Evolutionary conservation across 2,888 invertebrate species (phyloP).

Genomic region (Cryptocephalus primarius): DNA sequence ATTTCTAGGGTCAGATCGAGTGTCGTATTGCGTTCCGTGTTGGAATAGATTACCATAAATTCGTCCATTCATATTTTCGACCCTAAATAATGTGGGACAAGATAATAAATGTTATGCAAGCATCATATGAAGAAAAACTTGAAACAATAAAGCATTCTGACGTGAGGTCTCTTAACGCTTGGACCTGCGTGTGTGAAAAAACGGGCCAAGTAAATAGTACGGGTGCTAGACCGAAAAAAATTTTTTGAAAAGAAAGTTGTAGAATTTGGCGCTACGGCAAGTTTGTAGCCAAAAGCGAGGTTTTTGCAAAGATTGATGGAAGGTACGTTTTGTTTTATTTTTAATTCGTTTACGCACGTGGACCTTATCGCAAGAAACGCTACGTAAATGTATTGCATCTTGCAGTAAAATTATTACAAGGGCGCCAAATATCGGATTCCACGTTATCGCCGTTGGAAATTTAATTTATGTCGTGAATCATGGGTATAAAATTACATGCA

Average conservation of each 20-base stretch:
- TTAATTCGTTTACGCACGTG: too few species aligned
- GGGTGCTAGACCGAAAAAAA: too few species aligned
- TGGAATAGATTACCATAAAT: background rate
- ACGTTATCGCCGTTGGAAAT: slow-evolving; percentile 26
- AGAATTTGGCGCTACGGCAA: too few species aligned
- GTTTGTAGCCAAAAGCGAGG: too few species aligned
- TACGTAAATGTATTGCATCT: slow-evolving; percentile 27
- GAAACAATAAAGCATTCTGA: slow-evolving; percentile 15
- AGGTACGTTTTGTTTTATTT: too few species aligned
- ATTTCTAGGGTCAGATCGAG: too few species aligned
- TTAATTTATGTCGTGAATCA: slow-evolving; percentile 15
- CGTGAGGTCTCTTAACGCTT: slow-evolving; percentile 15
- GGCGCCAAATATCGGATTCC: slow-evolving; percentile 30
- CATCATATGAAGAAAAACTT: slow-evolving; percentile 6
- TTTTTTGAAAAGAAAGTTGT: too few species aligned
- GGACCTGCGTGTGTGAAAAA: slow-evolving; percentile 8
- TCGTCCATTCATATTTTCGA: slow-evolving; percentile 3
- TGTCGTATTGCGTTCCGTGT: too few species aligned
- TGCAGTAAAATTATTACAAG: slow-evolving; percentile 32
- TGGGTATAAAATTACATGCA: too few species aligned
- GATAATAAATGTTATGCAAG: slow-evolving; percentile 8
- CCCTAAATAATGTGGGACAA: slow-evolving; percentile 5
- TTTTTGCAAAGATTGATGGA: too few species aligned
- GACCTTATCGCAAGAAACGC: too few species aligned
- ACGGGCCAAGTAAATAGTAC: too few species aligned